Evolutionary conservation across 2,797 vertebrate genomes (phyloP).

Genomic region (Lagothrix lagotricha): DNA sequence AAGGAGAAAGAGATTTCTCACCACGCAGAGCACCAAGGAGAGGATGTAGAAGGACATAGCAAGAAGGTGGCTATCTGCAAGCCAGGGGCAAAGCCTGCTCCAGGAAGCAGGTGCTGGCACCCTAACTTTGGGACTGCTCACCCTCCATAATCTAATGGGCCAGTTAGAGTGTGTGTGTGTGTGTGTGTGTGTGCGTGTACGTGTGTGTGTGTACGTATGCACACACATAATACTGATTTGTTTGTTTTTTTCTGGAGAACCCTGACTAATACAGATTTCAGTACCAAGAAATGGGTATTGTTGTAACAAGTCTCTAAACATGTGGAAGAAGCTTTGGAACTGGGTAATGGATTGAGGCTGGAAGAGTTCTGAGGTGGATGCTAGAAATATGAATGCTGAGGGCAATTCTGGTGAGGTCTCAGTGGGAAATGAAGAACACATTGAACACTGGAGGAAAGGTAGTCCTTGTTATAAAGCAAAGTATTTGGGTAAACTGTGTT

Average conservation of each 20-base stretch:
- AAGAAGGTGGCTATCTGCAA: neutral
- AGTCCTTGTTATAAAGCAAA: neutral
- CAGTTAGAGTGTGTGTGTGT: neutral
- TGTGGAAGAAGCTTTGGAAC: neutral
- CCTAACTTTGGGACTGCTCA: neutral
- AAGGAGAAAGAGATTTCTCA: neutral
- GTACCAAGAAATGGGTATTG: neutral
- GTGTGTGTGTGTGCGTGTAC: too few species aligned
- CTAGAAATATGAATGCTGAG: neutral
- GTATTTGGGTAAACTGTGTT: neutral
- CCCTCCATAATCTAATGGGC: neutral
- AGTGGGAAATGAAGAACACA: neutral
- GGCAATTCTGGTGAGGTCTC: too few species aligned
- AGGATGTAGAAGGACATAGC: neutral
- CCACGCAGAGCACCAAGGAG: rapidly evolving
- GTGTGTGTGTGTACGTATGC: rapidly evolving
- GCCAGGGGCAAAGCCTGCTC: neutral
- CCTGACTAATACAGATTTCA: neutral
- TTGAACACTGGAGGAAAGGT: neutral
- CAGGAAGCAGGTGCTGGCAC: too few species aligned
- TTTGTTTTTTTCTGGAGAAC: neutral
- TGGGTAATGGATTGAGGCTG: neutral
- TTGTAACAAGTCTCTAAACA: neutral
- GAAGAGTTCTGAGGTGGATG: neutral
- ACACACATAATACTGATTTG: neutral